Percentiles rank a stretch among this genome's conserved stretches.
phyloP scores from a whole-genome alignment of 2,113 vertebrate species.

The Passer domesticus region DNA sequence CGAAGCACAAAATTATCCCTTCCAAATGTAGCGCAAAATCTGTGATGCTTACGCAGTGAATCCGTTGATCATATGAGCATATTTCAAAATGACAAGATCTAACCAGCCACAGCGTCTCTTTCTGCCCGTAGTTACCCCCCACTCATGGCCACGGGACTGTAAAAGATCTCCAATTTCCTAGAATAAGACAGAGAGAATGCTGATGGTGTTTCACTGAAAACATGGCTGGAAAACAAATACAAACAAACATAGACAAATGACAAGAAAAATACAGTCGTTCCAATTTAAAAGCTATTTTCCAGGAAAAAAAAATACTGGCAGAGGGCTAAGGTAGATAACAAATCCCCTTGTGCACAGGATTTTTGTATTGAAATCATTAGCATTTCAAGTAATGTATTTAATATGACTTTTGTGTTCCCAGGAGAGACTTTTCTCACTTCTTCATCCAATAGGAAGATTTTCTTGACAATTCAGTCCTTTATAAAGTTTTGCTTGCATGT shows the following conservation, averaged over 20 bases:
- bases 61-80: constrained; percentile 97
- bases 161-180: constrained; percentile 91
- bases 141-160: constrained; percentile 92
- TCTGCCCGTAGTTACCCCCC: constrained; percentile 95
- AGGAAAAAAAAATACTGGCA: not conserved
- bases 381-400: not conserved
- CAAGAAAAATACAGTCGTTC: not conserved
- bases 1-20: constrained; percentile 65
- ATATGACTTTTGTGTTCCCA: not conserved
- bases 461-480: not conserved
- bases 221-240: not conserved
- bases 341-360: not conserved
- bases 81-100: constrained; percentile 93
- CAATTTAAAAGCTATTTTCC: not conserved
- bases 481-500: not conserved
- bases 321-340: not conserved
- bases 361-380: not conserved
- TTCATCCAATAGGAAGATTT: not conserved
- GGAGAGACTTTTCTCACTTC: not conserved
- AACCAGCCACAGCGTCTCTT: constrained; percentile 97
- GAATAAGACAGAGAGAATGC: not conserved
- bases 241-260: fast-evolving
- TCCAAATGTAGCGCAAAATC: constrained; percentile 70
- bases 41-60: constrained; percentile 91
- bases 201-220: not conserved